These are phyloP conservation scores for Hucho hucho DNA, from an alignment of 2,113 vertebrate genomes.

Conservation along the genomic window DNA sequence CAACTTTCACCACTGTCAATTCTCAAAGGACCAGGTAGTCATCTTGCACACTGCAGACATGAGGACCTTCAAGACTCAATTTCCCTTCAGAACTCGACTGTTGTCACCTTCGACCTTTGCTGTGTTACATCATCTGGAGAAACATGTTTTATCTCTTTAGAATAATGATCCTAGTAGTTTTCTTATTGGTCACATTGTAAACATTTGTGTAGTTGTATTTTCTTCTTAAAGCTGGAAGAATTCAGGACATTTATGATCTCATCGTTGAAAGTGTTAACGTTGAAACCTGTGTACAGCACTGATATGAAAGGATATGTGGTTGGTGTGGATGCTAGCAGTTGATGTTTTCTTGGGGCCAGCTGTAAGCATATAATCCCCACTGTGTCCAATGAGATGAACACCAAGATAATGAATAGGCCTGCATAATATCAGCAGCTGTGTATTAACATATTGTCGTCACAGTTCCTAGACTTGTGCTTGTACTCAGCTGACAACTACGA, in stretches of 20 bases:
- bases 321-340: not conserved
- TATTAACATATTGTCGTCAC: slow-evolving; percentile 55
- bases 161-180: slow-evolving; percentile 30
- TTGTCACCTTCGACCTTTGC: slow-evolving; percentile 41
- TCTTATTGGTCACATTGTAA: not conserved
- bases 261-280: not conserved
- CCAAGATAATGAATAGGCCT: slow-evolving; percentile 68
- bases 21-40: slow-evolving; percentile 11
- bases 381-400: slow-evolving; percentile 55
- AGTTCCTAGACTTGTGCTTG: slow-evolving; percentile 48
- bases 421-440: slow-evolving; percentile 50
- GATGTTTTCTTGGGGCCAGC: slow-evolving; percentile 12
- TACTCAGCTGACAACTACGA: slow-evolving; percentile 48
- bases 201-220: not conserved
- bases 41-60: not conserved
- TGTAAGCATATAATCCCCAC: slow-evolving; percentile 53
- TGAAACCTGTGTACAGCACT: not conserved
- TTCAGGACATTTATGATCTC: not conserved
- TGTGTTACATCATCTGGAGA: slow-evolving; percentile 4
- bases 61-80: slow-evolving; percentile 9
- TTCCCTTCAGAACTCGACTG: slow-evolving; percentile 13
- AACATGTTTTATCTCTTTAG: not conserved
- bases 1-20: not conserved
- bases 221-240: not conserved
- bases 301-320: slow-evolving; percentile 1